A percentile compares a stretch with the other conserved stretches of the same genome.
Evolutionary conservation across 2,888 invertebrate species (phyloP).

Genomic region (Trypoxylon attenuatum): DNA sequence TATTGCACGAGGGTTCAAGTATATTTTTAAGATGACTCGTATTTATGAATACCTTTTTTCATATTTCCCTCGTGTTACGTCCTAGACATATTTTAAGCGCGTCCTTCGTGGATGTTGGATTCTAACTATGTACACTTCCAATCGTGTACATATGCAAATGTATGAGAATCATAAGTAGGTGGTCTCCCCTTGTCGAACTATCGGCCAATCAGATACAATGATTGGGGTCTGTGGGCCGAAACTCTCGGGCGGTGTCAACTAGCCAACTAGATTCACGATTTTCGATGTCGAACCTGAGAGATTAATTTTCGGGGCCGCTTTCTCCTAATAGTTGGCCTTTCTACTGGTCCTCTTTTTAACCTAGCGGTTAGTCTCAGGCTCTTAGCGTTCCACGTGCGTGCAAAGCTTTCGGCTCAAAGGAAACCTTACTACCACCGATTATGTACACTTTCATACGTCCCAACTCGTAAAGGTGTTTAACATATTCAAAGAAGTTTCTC

Average conservation of each 20-base stretch:
- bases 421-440: no score
- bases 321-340: slow-evolving; percentile 59
- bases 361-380: slow-evolving; percentile 1
- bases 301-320: slow-evolving; percentile 69
- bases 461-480: no score
- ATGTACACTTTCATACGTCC: no score
- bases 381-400: not conserved
- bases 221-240: slow-evolving; percentile 64
- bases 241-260: slow-evolving; percentile 53
- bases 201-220: slow-evolving; percentile 11
- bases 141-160: no score
- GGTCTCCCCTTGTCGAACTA: not conserved
- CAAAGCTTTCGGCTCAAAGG: not conserved
- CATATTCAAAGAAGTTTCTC: no score
- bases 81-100: no score
- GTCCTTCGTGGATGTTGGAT: no score
- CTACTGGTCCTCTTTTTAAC: slow-evolving; percentile 33
- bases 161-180: not conserved
- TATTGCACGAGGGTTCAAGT: no score
- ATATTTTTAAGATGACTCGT: no score
- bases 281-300: slow-evolving; percentile 32
- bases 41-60: no score
- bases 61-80: no score
- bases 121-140: no score
- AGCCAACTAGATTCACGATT: slow-evolving; percentile 18